phyloP scores from a whole-genome alignment of 1,140 invertebrate species.

The Plutomurus gul region DNA sequence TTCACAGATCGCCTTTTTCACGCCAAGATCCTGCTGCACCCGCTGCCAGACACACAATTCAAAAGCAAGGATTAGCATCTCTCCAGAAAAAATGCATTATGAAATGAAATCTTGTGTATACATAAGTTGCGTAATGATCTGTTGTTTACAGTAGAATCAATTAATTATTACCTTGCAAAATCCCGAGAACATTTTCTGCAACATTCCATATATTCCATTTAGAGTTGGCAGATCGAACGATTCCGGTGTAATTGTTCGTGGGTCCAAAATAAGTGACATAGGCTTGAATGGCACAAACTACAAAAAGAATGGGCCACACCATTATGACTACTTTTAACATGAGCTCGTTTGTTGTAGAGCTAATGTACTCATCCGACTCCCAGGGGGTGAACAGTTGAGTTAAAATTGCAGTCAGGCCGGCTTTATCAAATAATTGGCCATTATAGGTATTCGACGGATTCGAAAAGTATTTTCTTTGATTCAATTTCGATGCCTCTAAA shows the following conservation, averaged over 20 bases:
- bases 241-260: constrained; percentile 16
- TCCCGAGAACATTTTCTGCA: no score
- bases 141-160: no score
- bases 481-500: no score
- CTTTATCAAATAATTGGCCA: background rate
- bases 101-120: no score
- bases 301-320: constrained; percentile 7
- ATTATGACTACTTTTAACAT: constrained; percentile 7
- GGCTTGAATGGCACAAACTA: constrained; percentile 31
- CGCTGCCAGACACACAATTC: no score
- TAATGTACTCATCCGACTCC: background rate
- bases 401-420: background rate
- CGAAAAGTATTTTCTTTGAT: background rate
- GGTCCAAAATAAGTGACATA: constrained; percentile 39
- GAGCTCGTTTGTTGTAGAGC: background rate
- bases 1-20: no score
- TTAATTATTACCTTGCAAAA: no score
- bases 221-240: background rate
- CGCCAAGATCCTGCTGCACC: no score
- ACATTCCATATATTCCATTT: background rate
- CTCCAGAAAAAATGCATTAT: no score
- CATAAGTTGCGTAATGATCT: no score
- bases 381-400: background rate
- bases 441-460: background rate
- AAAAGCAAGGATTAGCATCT: no score